phyloP scores from a whole-genome alignment of 2,888 invertebrate species.

The Agrenia bidenticulata region DNA sequence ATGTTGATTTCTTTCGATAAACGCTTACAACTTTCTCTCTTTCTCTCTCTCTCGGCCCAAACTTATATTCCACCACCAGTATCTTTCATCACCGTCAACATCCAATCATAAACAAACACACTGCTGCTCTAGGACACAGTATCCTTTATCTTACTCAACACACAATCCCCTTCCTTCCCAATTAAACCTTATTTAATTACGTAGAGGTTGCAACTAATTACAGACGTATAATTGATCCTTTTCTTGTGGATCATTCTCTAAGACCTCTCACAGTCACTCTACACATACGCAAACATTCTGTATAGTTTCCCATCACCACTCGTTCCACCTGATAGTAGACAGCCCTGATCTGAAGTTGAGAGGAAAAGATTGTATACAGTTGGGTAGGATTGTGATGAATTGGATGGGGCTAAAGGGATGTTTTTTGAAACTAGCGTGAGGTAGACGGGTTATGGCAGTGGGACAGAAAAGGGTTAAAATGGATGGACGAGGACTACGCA shows the following conservation, averaged over 20 bases:
- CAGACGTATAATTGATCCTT: constrained; percentile 8
- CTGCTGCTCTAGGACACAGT: background rate
- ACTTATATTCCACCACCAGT: background rate
- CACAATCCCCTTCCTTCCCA: background rate
- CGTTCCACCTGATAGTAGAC: too few relatives aligned
- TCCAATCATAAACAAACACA: constrained; percentile 5
- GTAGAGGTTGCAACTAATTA: constrained; percentile 14
- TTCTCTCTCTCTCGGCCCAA: background rate
- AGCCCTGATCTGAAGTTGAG: too few relatives aligned
- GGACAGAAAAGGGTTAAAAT: background rate
- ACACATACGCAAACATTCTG: too few relatives aligned
- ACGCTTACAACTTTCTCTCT: constrained; percentile 19
- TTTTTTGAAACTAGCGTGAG: too few relatives aligned
- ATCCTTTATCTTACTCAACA: background rate
- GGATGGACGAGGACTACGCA: background rate
- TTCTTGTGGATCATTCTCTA: background rate
- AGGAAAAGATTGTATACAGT: too few relatives aligned
- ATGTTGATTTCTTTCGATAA: constrained; percentile 43
- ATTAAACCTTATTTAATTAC: constrained; percentile 15
- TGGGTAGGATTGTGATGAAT: too few relatives aligned
- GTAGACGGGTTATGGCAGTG: too few relatives aligned
- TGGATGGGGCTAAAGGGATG: too few relatives aligned
- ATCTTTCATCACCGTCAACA: constrained; percentile 12
- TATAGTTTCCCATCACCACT: too few relatives aligned
- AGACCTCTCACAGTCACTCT: too few relatives aligned